Evolutionary conservation across 2,888 invertebrate species (phyloP), one percentile per base, ranked within the genome.

Genomic region (Plagodis dolabraria): DNA sequence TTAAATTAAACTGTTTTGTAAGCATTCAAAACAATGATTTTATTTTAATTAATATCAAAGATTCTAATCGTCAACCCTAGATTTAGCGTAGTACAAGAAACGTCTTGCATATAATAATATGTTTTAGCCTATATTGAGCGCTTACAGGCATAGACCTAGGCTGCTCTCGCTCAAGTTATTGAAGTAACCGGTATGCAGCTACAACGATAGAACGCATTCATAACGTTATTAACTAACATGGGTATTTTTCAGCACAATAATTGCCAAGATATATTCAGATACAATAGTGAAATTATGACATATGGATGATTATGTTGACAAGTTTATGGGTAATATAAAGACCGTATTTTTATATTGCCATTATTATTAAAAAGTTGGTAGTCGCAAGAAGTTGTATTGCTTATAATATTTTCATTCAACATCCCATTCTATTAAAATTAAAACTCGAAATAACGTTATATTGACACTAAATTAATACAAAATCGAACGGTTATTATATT

Each of bases 21-120:
- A 22, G 22, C 22, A 22, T 22, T 22, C 2, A 22, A 22, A 22
- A 22, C 22, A 22, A 22, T 22, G 4, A 22, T 22, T 22, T 22
- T 22, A 5, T 40, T 40, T 40, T 44, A 54, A 46, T 52, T 43
- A 48, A 64, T 54, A 48, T 53, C 48, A 54, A 22, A 10, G 46
- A 57, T 54, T 57, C 33, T 59, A 43, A 59, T 36, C 44, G 63
- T 77, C 76, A 75, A 79, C 92, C 90, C 91, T 92, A 92, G 80
- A 75, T 82, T 83, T 84, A 80, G 84, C 89, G 85, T 91, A 90
- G 89, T 91, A 89, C 87, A 92, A 92, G 92, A 92, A 87, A 92
- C 91, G 87, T 90, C 92, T 90, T 89, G 92, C 92, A 92, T 92
- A 92, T 92, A 92, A 92, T 92, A 92, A 92, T 92, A 92, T 91